phyloP scores from a whole-genome alignment of 2,797 vertebrate genomes.

The Staurois parvus region DNA sequence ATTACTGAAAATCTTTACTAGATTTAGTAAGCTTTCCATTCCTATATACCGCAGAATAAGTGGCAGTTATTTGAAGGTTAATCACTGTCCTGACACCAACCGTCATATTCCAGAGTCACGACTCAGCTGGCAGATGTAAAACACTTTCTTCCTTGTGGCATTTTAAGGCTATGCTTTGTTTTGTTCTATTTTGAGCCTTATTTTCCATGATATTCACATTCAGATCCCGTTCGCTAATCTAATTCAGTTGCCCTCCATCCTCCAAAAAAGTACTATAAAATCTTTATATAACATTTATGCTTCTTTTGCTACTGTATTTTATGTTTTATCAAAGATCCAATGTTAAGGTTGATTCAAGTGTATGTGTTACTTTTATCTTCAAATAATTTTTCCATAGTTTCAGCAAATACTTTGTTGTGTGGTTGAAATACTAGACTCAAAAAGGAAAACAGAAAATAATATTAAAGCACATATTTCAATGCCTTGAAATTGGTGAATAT shows the following conservation, averaged over 20 bases:
- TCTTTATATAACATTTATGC: not conserved
- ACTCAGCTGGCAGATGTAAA: slow-evolving; percentile 3
- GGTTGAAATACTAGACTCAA: not conserved
- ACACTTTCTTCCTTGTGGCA: slow-evolving; percentile 6
- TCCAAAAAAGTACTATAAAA: not conserved
- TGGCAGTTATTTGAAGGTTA: not conserved
- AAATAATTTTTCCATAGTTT: too few species aligned
- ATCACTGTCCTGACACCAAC: not conserved
- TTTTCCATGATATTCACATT: not conserved
- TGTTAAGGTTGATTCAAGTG: too few species aligned
- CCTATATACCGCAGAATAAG: not conserved
- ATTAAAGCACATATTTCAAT: too few species aligned
- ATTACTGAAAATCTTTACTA: not conserved
- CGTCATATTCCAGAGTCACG: not conserved
- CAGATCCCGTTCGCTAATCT: not conserved
- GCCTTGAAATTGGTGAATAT: too few species aligned
- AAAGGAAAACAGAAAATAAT: too few species aligned
- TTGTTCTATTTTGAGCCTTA: not conserved
- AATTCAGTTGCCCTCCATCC: not conserved
- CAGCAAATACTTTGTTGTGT: too few species aligned
- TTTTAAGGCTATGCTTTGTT: not conserved
- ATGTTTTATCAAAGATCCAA: not conserved
- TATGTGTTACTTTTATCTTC: too few species aligned
- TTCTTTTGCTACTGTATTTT: not conserved
- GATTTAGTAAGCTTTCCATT: not conserved